Conservation (phyloP, 2,888 invertebrate species). For the Monoplex corrugatus region DNA sequence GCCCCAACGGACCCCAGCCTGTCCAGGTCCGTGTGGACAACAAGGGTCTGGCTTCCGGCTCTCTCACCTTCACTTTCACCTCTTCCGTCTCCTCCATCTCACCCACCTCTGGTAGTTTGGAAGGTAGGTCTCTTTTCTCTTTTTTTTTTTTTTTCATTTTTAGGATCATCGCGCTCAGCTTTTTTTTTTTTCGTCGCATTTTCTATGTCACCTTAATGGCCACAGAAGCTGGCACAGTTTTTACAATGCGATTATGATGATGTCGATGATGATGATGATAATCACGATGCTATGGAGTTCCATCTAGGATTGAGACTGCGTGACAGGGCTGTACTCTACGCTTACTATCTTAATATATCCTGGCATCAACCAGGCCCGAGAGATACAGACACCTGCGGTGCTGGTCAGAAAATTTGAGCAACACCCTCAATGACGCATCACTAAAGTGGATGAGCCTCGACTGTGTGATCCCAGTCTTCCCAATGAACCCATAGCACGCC, state of each 20-base stretch:
- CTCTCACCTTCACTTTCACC: conserved; percentile 55
- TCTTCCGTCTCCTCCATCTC: conserved; percentile 60
- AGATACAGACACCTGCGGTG: no score
- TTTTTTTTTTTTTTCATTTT: neutral
- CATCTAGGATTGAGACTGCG: no score
- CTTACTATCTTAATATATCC: no score
- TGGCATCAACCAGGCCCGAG: no score
- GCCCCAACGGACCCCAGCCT: conserved; percentile 53
- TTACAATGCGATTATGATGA: neutral
- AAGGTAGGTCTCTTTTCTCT: conserved; percentile 55
- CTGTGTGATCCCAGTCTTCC: no score
- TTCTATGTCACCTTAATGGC: neutral
- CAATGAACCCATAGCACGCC: no score
- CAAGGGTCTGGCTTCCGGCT: conserved; percentile 55
- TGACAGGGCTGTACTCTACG: no score
- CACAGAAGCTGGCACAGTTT: no score
- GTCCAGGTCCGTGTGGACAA: conserved; percentile 55
- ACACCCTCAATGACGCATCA: no score
- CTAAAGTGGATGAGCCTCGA: no score
- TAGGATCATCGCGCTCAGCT: neutral
- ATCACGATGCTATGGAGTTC: neutral
- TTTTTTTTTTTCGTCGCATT: neutral
- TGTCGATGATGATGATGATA: neutral
- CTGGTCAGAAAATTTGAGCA: no score
- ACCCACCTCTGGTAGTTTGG: conserved; percentile 65